Evolutionary conservation across 1,140 invertebrate genomes (phyloP), one percentile per base, ranked within the genome.

Genomic region (Macrobrachium nipponense): DNA sequence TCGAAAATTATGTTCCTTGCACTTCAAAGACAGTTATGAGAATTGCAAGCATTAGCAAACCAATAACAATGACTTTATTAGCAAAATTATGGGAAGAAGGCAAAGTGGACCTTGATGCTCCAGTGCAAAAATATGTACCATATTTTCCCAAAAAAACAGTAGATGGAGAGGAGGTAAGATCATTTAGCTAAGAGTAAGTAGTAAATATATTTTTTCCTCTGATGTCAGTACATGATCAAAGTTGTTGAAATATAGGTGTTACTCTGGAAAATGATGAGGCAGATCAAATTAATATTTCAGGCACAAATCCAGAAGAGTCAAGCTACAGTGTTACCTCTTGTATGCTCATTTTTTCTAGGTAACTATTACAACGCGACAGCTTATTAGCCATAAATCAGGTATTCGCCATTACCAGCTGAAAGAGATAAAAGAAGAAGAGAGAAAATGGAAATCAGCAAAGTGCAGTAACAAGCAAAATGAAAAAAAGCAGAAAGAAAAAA

Each of bases 31-130:
- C 93, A 7, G 92, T 94, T 0, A 92, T 95, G 91, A 90, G 94
- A 82, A 94, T 95, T 86, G 94, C 94, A 59, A 94, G 93, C 88
- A 94, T 95, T 79, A 93, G 68, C 58, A 85, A 85, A 51, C 14
- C 75, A 2, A 92, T 95, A 62, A 94, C 94, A 18, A 92, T 93
- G 90, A 90, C 91, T 20, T 90, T 91, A 43, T 91, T 93, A 80
- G 94, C 92, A 27, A 92, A 92, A 89, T 89, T 94, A 8, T 90
- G 91, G 90, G 93, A 95, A 89, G 90, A 91, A 76, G 93, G 92
- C 6, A 92, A 92, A 87, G 89, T 95, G 61, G 93, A 94, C 89
- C 89, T 95, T 23, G 94, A 95, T 89, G 91, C 91, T 87, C 91
- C 93, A 18, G 91, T 95, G 44, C 91, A 93, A 87, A 90, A 92